Conservation (phyloP, 2,888 invertebrate species). For the Cheilosia soror region DNA sequence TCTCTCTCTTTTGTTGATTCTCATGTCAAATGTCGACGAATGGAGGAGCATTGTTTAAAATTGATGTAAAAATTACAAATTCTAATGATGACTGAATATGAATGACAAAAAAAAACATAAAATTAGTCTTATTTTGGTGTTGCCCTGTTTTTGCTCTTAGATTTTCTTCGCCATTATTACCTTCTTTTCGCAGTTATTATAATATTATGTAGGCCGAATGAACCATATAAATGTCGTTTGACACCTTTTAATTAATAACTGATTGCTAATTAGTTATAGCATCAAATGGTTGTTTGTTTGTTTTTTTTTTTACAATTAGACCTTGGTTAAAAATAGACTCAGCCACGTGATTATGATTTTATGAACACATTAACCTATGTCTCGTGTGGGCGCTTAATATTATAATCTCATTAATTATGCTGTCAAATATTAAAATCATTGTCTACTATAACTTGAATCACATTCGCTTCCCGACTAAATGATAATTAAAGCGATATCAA, state of each 20-base stretch:
- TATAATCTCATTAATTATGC: conserved; percentile 13
- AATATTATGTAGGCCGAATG: no score
- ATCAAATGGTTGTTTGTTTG: not conserved
- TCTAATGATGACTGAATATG: no score
- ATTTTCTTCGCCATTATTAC: no score
- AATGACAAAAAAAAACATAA: no score
- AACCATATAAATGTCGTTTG: no score
- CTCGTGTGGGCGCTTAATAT: not conserved
- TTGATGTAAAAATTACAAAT: no score
- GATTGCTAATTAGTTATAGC: not conserved
- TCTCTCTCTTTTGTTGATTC: no score
- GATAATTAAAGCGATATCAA: conserved; percentile 27
- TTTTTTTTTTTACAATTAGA: not conserved
- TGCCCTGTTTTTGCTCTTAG: no score
- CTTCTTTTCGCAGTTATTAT: no score
- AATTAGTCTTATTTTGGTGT: no score
- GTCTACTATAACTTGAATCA: not conserved
- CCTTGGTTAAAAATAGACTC: not conserved
- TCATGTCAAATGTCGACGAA: no score
- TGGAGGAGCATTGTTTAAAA: no score
- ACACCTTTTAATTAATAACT: not conserved
- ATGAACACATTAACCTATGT: not conserved
- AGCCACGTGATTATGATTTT: not conserved
- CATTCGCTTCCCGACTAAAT: not conserved
- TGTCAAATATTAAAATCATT: not conserved